Percentiles rank a stretch among this genome's conserved stretches.
Evolutionary conservation across 2,888 invertebrate species (phyloP).

Genomic region (Sylvicola fuscatus): DNA sequence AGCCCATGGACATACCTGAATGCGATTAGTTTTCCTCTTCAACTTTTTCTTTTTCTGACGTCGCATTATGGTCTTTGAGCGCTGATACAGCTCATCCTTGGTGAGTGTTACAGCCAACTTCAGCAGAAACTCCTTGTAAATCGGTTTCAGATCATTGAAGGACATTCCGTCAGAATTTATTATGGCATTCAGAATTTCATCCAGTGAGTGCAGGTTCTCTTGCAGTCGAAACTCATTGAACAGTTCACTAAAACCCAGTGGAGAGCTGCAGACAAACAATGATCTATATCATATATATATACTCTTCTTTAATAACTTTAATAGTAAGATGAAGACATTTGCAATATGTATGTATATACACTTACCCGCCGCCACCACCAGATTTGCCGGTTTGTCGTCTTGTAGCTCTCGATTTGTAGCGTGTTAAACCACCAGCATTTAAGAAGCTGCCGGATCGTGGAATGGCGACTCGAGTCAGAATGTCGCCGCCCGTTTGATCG

Average conservation of each 20-base stretch:
- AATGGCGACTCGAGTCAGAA: slow-evolving; percentile 67
- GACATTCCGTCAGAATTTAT: slow-evolving; percentile 86
- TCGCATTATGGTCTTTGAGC: slow-evolving; percentile 77
- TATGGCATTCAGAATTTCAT: slow-evolving; percentile 71
- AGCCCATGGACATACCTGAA: slow-evolving; percentile 22
- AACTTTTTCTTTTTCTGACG: slow-evolving; percentile 54
- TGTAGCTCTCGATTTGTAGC: slow-evolving; percentile 42
- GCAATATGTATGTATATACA: slow-evolving; percentile 5
- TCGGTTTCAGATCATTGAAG: slow-evolving; percentile 77
- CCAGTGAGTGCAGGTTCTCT: slow-evolving; percentile 71
- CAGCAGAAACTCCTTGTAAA: slow-evolving; percentile 73
- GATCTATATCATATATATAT: background rate
- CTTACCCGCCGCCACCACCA: slow-evolving; percentile 29
- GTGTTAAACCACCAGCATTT: slow-evolving; percentile 55
- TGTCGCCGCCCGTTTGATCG: slow-evolving; percentile 48
- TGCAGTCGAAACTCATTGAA: slow-evolving; percentile 74
- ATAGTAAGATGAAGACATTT: background rate
- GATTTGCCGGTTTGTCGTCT: slow-evolving; percentile 16
- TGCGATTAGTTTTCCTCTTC: slow-evolving; percentile 30
- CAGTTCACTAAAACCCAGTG: slow-evolving; percentile 67
- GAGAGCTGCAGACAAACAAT: slow-evolving; percentile 37
- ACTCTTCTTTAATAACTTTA: background rate
- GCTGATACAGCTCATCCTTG: slow-evolving; percentile 79
- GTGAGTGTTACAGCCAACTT: slow-evolving; percentile 74
- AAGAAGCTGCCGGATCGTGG: slow-evolving; percentile 72